A percentile compares a stretch with the other conserved stretches of the same genome.
These are phyloP conservation scores for Sialia sialis DNA, from an alignment of 2,113 vertebrate species.

Conservation along the genomic window DNA sequence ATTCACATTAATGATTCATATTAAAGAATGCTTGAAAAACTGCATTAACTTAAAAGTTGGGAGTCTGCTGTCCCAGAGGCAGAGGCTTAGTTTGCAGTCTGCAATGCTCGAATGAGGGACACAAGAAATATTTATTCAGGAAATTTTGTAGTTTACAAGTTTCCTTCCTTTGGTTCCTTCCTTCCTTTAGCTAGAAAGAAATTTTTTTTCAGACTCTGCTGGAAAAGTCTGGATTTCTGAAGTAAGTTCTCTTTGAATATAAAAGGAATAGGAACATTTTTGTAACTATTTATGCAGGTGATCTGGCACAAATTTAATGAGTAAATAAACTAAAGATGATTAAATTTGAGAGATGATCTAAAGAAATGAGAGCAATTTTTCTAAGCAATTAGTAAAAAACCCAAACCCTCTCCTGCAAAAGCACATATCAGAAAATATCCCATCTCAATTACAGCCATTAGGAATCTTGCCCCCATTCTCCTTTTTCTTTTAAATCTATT, in stretches of 20 bases:
- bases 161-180: constrained; percentile 57
- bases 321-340: not conserved
- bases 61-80: not conserved
- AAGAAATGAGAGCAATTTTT: not conserved
- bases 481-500: not conserved
- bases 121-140: constrained; percentile 40
- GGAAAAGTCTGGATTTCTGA: not conserved
- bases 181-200: constrained; percentile 37
- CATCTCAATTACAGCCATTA: not conserved
- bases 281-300: not conserved
- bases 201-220: not conserved
- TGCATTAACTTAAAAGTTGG: not conserved
- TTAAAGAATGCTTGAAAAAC: not conserved
- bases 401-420: not conserved
- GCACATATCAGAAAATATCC: not conserved
- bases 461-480: not conserved
- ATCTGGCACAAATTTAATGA: not conserved
- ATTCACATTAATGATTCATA: constrained; percentile 4
- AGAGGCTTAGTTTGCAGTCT: not conserved
- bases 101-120: not conserved
- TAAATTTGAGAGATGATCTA: not conserved
- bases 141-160: constrained; percentile 52
- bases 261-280: not conserved
- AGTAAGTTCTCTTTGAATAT: not conserved
- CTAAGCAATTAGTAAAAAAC: not conserved